Conservation (phyloP, 2,113 vertebrate genomes). For the Etheostoma cragini region DNA sequence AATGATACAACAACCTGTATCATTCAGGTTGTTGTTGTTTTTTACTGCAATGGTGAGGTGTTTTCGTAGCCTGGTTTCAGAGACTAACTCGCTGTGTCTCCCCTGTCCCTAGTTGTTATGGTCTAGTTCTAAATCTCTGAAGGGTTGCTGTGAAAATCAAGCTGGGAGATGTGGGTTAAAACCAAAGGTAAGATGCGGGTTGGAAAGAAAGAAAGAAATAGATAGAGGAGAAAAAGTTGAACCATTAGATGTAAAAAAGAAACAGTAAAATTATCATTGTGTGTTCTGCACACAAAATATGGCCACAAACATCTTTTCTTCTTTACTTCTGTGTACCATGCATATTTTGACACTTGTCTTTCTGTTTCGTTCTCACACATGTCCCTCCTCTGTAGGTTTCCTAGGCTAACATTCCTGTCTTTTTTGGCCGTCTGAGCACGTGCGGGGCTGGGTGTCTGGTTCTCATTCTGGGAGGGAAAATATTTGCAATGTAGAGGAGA, state of each 20-base stretch:
- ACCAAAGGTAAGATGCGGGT: conserved; percentile 42
- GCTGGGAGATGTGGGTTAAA: conserved; percentile 36
- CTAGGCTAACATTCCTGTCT: conserved; percentile 56
- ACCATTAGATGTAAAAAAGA: conserved; percentile 14
- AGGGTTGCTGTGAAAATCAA: conserved; percentile 36
- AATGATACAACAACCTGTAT: too few species aligned
- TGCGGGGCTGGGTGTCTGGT: conserved; percentile 66
- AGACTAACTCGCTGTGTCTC: conserved; percentile 33
- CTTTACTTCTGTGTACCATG: not conserved
- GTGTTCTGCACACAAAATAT: conserved; percentile 17
- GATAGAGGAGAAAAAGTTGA: conserved; percentile 11
- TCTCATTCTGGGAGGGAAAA: conserved; percentile 70
- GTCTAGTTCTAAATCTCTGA: conserved; percentile 44
- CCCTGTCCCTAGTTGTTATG: conserved; percentile 44
- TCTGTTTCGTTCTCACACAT: conserved; percentile 43
- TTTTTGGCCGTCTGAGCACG: conserved; percentile 62
- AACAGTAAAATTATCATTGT: conserved; percentile 15
- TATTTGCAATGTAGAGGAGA: conserved; percentile 68
- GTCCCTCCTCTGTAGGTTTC: conserved; percentile 43
- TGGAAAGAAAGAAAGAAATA: conserved; percentile 15
- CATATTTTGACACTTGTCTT: conserved; percentile 19
- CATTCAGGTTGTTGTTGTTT: conserved; percentile 13
- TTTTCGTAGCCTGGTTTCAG: conserved; percentile 59
- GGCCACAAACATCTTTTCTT: not conserved
- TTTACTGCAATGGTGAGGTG: conserved; percentile 32